These are phyloP conservation scores for Erynnis tages DNA, from an alignment of 2,888 invertebrate genomes.

Conservation along the genomic window DNA sequence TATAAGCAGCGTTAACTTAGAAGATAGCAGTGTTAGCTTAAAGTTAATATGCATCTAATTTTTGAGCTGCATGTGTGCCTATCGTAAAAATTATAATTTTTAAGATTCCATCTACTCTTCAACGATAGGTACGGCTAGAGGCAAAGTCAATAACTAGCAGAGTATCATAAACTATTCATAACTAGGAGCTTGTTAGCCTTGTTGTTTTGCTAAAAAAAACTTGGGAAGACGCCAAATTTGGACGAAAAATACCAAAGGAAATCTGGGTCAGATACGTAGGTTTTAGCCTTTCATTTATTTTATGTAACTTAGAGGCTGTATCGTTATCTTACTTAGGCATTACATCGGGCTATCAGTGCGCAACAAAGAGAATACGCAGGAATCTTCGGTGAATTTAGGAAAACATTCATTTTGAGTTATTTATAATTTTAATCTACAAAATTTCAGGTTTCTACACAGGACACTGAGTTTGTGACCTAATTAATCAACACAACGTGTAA, in stretches of 20 bases:
- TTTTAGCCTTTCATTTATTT: constrained; percentile 31
- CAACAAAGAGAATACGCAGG: background rate
- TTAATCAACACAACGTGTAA: too few species aligned
- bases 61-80: too few species aligned
- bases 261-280: constrained; percentile 65
- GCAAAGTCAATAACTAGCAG: background rate
- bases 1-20: too few species aligned
- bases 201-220: constrained; percentile 43
- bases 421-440: too few species aligned
- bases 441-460: too few species aligned
- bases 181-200: constrained; percentile 29
- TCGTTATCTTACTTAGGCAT: constrained; percentile 7
- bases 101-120: too few species aligned
- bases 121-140: too few species aligned
- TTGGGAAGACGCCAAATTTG: constrained; percentile 66
- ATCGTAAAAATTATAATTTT: too few species aligned
- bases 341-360: background rate
- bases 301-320: constrained; percentile 26
- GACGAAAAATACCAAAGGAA: constrained; percentile 49
- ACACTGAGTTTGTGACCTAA: too few species aligned
- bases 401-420: background rate
- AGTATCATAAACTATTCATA: constrained; percentile 12
- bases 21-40: too few species aligned
- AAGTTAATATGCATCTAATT: too few species aligned
- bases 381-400: background rate